Percentiles rank a stretch among this genome's conserved stretches.
Conservation (phyloP, 1,140 invertebrate species). For the Monochamus saltuarius region DNA sequence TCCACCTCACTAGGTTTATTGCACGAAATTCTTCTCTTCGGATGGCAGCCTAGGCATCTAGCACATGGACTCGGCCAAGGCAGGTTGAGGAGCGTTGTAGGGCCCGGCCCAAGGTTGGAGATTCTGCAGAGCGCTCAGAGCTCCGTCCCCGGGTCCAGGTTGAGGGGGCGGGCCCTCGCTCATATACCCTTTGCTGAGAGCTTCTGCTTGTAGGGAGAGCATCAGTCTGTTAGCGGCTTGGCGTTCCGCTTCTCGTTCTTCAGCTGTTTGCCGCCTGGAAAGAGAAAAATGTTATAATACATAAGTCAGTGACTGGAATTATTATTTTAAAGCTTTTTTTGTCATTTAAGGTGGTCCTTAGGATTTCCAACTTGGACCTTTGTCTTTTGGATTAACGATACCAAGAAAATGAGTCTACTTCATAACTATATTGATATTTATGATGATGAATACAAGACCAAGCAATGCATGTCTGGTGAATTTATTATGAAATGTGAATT, state of each 20-base stretch:
- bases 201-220: constrained; percentile 94
- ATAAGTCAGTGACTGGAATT: too few relatives aligned
- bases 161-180: constrained; percentile 56
- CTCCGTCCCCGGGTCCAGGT: constrained; percentile 55
- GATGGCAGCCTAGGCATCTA: constrained; percentile 14
- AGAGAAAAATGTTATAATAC: constrained; percentile 12
- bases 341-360: too few relatives aligned
- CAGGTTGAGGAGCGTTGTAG: constrained; percentile 63
- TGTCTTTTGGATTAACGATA: too few relatives aligned
- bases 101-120: constrained; percentile 86
- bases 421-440: too few relatives aligned
- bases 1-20: not conserved
- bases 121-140: constrained; percentile 77
- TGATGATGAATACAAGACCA: too few relatives aligned
- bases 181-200: constrained; percentile 78
- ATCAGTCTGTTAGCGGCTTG: constrained; percentile 95
- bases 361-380: too few relatives aligned
- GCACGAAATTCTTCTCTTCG: too few relatives aligned
- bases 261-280: constrained; percentile 95
- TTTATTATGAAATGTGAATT: too few relatives aligned
- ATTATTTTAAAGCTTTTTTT: too few relatives aligned
- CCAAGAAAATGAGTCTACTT: too few relatives aligned
- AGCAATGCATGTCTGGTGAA: too few relatives aligned
- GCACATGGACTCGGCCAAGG: constrained; percentile 54
- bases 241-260: constrained; percentile 93